A percentile compares a stretch with the other conserved stretches of the same genome.
phyloP scores from a whole-genome alignment of 2,113 vertebrate species.

The Alces alces region DNA sequence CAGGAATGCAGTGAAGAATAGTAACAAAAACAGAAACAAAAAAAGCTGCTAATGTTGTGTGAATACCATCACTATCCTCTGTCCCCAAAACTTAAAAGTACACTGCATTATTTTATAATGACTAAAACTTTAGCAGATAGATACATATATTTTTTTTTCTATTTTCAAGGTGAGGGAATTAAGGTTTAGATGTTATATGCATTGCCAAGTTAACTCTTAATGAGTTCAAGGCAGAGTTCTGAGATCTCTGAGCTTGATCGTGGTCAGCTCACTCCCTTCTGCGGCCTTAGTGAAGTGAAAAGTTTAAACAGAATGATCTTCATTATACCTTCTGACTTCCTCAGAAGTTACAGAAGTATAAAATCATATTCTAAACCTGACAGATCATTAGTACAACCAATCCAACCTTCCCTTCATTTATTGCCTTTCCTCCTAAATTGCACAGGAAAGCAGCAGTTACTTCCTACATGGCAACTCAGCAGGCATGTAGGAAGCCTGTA shows the following conservation, averaged over 20 bases:
- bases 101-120: not conserved
- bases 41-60: not conserved
- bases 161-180: not conserved
- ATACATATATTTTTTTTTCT: not conserved
- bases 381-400: not conserved
- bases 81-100: not conserved
- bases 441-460: not conserved
- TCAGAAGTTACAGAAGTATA: not conserved
- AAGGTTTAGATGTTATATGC: not conserved
- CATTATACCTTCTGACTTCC: not conserved
- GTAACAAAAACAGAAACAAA: not conserved
- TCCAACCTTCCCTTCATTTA: not conserved
- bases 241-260: not conserved
- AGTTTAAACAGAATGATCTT: not conserved
- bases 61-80: no score
- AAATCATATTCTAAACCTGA: constrained; percentile 7
- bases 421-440: not conserved
- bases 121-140: not conserved
- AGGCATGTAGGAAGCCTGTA: not conserved
- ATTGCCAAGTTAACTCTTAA: not conserved
- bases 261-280: not conserved
- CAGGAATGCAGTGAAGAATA: not conserved
- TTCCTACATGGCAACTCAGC: not conserved
- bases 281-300: not conserved
- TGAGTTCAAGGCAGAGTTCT: not conserved